phyloP scores from a whole-genome alignment of 2,797 vertebrate genomes.

The Borostomias antarcticus region DNA sequence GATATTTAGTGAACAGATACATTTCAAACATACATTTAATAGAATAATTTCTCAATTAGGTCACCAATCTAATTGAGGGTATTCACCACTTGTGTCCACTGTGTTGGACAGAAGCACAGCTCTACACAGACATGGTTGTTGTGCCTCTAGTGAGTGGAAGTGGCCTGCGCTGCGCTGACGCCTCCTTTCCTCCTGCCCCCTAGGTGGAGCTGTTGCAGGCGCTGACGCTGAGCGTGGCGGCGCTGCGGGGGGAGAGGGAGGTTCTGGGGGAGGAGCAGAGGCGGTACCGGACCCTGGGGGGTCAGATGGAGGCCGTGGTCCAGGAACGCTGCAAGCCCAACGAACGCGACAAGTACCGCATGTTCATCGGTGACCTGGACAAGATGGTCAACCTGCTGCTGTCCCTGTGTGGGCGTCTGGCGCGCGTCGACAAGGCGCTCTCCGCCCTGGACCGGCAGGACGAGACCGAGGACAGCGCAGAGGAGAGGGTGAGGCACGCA shows the following conservation, averaged over 20 bases:
- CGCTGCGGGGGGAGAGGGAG: slow-evolving; percentile 83
- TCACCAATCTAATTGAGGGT: not conserved
- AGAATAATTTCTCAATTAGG: not conserved
- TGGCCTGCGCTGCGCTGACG: not conserved
- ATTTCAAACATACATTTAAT: too few species aligned
- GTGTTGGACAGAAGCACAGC: not conserved
- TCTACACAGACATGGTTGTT: not conserved
- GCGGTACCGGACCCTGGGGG: slow-evolving; percentile 78
- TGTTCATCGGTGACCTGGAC: slow-evolving; percentile 94
- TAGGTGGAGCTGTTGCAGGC: slow-evolving; percentile 88
- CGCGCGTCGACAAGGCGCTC: slow-evolving; percentile 86
- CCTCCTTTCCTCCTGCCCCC: slow-evolving; percentile 18
- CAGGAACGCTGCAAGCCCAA: slow-evolving; percentile 86
- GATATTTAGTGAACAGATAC: too few species aligned
- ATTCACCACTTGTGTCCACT: not conserved
- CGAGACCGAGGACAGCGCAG: slow-evolving; percentile 67
- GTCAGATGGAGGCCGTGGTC: slow-evolving; percentile 81
- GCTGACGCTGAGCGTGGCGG: slow-evolving; percentile 78
- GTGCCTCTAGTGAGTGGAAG: not conserved
- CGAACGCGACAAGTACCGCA: slow-evolving; percentile 92
- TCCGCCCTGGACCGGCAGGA: slow-evolving; percentile 62
- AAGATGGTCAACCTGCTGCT: slow-evolving; percentile 95
- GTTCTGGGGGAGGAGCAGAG: slow-evolving; percentile 80
- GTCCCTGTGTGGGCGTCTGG: slow-evolving; percentile 89
- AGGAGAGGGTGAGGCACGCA: slow-evolving; percentile 91